A percentile compares a stretch with the other conserved stretches of the same genome.
Conservation (phyloP, 2,797 vertebrate genomes). For the Aplochiton taeniatus region DNA sequence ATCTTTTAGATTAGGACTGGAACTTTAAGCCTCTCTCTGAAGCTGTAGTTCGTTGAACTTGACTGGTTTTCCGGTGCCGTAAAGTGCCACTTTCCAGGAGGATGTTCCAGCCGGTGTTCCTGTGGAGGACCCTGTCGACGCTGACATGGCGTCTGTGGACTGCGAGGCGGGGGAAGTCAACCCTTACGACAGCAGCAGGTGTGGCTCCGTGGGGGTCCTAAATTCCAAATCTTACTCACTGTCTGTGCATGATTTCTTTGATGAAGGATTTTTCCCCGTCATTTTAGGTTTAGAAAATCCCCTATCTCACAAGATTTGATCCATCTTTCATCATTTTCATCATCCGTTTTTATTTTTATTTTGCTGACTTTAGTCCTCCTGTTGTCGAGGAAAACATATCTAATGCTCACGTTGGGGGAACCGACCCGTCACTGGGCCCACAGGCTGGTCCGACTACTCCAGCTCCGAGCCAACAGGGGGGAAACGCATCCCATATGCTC, state of each 20-base stretch:
- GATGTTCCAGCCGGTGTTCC: constrained; percentile 21
- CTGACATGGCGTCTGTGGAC: constrained; percentile 44
- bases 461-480: constrained; percentile 33
- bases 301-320: no score
- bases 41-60: not conserved
- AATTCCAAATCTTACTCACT: no score
- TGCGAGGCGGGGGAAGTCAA: constrained; percentile 61
- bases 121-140: constrained; percentile 33
- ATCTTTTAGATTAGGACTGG: not conserved
- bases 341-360: not conserved
- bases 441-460: constrained; percentile 26
- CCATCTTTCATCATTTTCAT: not conserved
- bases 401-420: constrained; percentile 62
- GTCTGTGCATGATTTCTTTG: no score
- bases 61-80: no score
- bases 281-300: no score
- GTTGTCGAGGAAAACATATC: constrained; percentile 70
- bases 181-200: constrained; percentile 47
- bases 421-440: constrained; percentile 47
- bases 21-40: not conserved
- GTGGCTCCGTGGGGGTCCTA: constrained; percentile 37
- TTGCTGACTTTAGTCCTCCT: constrained; percentile 54
- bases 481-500: constrained; percentile 54
- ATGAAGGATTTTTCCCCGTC: no score
- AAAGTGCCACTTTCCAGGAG: constrained; percentile 35